phyloP scores from a whole-genome alignment of 2,797 vertebrate species.

The Enoplosus armatus region DNA sequence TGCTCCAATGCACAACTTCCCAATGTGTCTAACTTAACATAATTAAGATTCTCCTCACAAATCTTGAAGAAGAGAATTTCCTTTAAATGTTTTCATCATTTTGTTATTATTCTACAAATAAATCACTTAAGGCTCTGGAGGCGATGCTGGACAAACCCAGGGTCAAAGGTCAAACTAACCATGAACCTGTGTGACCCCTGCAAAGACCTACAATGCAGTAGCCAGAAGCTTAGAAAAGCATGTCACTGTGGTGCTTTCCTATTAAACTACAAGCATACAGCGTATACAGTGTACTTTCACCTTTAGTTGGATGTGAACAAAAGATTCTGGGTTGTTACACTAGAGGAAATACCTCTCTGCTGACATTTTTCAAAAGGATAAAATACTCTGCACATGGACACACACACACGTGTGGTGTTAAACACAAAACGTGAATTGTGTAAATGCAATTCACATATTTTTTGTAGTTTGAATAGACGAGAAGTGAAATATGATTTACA shows the following conservation, averaged over 20 bases:
- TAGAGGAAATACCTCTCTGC: neutral
- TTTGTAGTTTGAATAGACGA: neutral
- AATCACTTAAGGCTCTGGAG: neutral
- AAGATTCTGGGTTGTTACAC: slow-evolving; percentile 11
- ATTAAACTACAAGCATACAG: neutral
- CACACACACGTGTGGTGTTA: neutral
- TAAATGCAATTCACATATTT: neutral
- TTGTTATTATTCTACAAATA: neutral
- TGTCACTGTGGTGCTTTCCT: neutral
- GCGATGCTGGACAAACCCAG: neutral
- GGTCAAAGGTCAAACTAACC: neutral
- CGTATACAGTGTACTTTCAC: neutral
- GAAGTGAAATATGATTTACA: neutral
- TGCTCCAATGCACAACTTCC: neutral
- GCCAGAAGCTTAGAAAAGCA: neutral
- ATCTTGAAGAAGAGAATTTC: neutral
- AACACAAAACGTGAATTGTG: neutral
- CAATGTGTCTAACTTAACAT: too few species aligned
- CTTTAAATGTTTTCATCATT: neutral
- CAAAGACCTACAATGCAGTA: neutral
- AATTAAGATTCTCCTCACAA: too few species aligned
- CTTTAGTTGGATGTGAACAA: neutral
- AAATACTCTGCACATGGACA: neutral
- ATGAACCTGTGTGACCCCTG: neutral
- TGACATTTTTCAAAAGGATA: slow-evolving; percentile 22